These are phyloP conservation scores for Ancistrus triradiatus DNA, from an alignment of 2,113 vertebrate genomes.

Conservation along the genomic window DNA sequence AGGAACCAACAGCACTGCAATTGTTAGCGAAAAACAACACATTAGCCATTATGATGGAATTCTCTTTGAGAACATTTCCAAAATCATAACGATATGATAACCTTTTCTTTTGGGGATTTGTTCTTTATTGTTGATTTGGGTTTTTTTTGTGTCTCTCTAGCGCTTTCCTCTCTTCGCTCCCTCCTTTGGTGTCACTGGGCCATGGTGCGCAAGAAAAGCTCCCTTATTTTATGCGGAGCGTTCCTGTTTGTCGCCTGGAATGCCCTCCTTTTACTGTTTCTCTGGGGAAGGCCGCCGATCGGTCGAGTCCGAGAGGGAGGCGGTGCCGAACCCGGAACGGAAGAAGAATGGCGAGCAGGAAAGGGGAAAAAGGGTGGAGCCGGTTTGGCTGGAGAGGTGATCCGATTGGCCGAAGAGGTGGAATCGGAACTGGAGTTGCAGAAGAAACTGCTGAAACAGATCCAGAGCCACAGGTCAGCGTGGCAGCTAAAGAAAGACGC, in stretches of 20 bases:
- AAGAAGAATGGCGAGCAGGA: slow-evolving; percentile 65
- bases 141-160: slow-evolving; percentile 29
- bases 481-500: slow-evolving; percentile 67
- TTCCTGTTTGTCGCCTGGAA: slow-evolving; percentile 91
- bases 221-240: slow-evolving; percentile 81
- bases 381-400: slow-evolving; percentile 76
- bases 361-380: slow-evolving; percentile 46
- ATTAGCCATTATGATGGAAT: no score
- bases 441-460: slow-evolving; percentile 79
- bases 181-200: slow-evolving; percentile 62
- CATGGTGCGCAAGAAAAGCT: slow-evolving; percentile 89
- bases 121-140: slow-evolving; percentile 3
- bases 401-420: slow-evolving; percentile 71
- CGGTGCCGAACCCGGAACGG: slow-evolving; percentile 63
- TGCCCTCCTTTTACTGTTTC: slow-evolving; percentile 84
- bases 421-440: slow-evolving; percentile 83
- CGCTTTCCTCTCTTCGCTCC: slow-evolving; percentile 47
- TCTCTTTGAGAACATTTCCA: no score
- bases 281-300: slow-evolving; percentile 80
- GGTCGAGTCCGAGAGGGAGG: slow-evolving; percentile 62
- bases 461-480: slow-evolving; percentile 66
- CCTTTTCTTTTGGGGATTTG: not conserved
- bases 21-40: no score
- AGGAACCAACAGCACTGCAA: no score
- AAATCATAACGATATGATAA: no score